Base-by-base conservation (phyloP, 2,797 vertebrate species). In the Rhadinocentrus ornatus region DNA sequence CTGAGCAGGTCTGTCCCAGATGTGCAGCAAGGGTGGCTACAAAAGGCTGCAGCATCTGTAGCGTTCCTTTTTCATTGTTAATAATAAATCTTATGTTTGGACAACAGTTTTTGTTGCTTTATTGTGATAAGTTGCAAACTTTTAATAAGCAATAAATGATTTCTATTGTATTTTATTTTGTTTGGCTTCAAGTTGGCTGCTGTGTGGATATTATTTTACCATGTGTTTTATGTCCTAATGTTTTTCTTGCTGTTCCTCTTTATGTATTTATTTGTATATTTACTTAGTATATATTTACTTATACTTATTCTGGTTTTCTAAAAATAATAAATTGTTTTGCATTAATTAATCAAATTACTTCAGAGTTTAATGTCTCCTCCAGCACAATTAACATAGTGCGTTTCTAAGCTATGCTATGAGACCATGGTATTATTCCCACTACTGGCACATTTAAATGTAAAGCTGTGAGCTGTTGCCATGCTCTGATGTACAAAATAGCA, bases 11-110 rank as follows among this genome's bases (percentile, higher is more conserved):
- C 67, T 76, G 59, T 37, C 22, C 37, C 35, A 37, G 16, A 71
- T 22, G 13, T 65, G 41, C 18, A 20, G 18, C 41, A 44, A 2
- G 6, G 2, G 6, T 58, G 61, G 27, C 60, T 71, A 44, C 68
- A 74, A 83, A 84, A 77, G 44, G 35, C 60, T 69, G 44, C 1
- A 3, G 62, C 70, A 74, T 62, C 48, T 62, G 71, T 58, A 41
- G 22, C 32, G 62, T 56, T 1, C 20, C 56, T 34, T 54, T 71
- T 61, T 72, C 15, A 29, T 66, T 34, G 20, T 3, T 11, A 8
- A 9, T 27, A 20, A n/a, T 7, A 46, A n/a, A 61, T 63, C 22
- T 29, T 27, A 46, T 4, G 46, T 4, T 12, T 60, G 16, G 52
- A 54, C 13, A 54, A 2, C 2, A n/a, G 4, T 66, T 54, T 24